A percentile compares a stretch with the other conserved stretches of the same genome.
Conservation (phyloP, 2,113 vertebrate genomes). For the Eulacestoma nigropectus region DNA sequence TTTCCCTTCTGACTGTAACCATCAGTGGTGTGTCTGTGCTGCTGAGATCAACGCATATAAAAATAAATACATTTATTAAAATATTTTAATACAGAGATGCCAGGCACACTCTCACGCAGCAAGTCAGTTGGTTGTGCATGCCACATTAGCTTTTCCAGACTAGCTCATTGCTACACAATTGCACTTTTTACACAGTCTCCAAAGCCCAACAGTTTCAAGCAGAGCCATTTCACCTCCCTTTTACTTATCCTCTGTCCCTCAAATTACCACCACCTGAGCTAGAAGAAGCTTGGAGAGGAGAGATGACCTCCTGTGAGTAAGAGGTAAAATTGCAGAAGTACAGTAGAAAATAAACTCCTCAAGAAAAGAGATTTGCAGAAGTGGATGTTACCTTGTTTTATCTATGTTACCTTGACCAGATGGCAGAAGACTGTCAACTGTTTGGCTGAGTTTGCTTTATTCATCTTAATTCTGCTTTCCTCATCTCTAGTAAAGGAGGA, state of each 20-base stretch:
- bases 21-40: not conserved
- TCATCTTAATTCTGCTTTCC: not conserved
- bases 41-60: not conserved
- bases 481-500: not conserved
- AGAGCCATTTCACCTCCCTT: not conserved
- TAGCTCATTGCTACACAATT: not conserved
- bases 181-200: not conserved
- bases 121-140: not conserved
- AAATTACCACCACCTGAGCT: not conserved
- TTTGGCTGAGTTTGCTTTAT: not conserved
- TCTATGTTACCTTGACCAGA: not conserved
- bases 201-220: not conserved
- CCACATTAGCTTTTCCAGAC: not conserved
- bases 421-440: not conserved
- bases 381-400: not conserved
- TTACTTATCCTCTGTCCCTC: not conserved
- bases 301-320: rapidly evolving
- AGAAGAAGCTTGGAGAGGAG: not conserved
- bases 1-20: not conserved
- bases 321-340: not conserved
- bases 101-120: not conserved
- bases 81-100: not conserved
- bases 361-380: not conserved
- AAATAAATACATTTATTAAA: not conserved
- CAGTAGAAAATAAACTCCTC: not conserved